These are phyloP conservation scores for Sinonovacula constricta DNA, from an alignment of 1,140 invertebrate genomes.

Conservation along the genomic window DNA sequence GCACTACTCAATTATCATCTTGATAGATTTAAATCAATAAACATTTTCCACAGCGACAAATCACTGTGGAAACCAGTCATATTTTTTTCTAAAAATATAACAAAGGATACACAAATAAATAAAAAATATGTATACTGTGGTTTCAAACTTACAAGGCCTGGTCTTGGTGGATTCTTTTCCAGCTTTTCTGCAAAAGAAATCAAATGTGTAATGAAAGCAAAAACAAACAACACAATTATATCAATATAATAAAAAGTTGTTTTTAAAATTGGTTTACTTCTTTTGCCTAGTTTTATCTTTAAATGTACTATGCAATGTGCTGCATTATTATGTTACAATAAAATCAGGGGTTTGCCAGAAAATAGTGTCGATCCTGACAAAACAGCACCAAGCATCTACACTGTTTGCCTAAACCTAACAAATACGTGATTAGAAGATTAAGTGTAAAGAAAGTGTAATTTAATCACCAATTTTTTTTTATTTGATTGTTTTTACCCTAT, in stretches of 20 bases:
- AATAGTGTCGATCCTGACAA: neutral
- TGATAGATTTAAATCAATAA: neutral
- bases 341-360: neutral
- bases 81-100: too few relatives aligned
- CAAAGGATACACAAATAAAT: too few relatives aligned
- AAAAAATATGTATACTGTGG: neutral
- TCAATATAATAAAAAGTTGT: neutral
- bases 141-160: constrained; percentile 64
- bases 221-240: neutral
- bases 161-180: constrained; percentile 73
- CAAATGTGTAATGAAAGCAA: neutral
- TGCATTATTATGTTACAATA: neutral
- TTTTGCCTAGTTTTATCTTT: neutral
- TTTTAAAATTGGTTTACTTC: neutral
- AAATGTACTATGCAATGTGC: neutral
- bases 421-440: too few relatives aligned
- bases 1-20: neutral
- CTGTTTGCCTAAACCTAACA: too few relatives aligned
- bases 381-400: too few relatives aligned
- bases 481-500: too few relatives aligned
- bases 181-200: constrained; percentile 63
- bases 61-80: too few relatives aligned
- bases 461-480: too few relatives aligned
- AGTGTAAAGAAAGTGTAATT: too few relatives aligned
- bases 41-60: neutral